A percentile compares a stretch with the other conserved stretches of the same genome.
Evolutionary conservation across 2,797 vertebrate genomes (phyloP).

Genomic region (Galagoides demidoff): DNA sequence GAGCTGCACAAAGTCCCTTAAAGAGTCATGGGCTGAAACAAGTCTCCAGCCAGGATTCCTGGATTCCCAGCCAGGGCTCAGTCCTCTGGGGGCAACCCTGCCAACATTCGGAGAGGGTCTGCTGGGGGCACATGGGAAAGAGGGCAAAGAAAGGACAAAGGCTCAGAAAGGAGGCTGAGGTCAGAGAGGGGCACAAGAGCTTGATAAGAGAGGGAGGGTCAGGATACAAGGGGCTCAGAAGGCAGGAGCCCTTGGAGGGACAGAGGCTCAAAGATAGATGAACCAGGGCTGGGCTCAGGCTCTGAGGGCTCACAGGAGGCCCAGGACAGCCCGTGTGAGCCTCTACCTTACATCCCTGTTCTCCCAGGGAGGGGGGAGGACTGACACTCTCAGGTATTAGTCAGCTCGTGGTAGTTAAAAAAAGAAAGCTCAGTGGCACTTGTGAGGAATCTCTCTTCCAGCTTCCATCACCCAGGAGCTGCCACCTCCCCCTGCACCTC

Average conservation of each 20-base stretch:
- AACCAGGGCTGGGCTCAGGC: background rate
- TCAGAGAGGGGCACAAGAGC: background rate
- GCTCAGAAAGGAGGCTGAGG: background rate
- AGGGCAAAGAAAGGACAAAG: background rate
- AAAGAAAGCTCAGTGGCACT: background rate
- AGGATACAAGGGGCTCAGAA: background rate
- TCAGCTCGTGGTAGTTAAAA: slow-evolving; percentile 30
- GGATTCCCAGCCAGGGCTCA: background rate
- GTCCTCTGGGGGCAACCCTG: background rate
- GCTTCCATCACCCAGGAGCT: background rate
- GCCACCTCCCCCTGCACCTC: background rate
- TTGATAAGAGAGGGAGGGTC: too few species aligned
- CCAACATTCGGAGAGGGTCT: background rate
- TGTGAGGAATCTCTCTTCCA: slow-evolving; percentile 6
- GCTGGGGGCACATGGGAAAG: fast-evolving
- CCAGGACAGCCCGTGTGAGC: background rate
- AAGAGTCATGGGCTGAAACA: background rate
- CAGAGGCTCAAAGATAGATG: fast-evolving
- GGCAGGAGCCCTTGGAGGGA: background rate
- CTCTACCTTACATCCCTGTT: background rate
- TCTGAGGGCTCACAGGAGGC: background rate
- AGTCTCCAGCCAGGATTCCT: background rate
- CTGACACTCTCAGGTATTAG: background rate
- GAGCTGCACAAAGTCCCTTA: background rate
- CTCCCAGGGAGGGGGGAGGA: background rate